Percentiles rank a stretch among this genome's conserved stretches.
phyloP scores from a whole-genome alignment of 2,797 vertebrate genomes.

The Microctenopoma lineatum region DNA sequence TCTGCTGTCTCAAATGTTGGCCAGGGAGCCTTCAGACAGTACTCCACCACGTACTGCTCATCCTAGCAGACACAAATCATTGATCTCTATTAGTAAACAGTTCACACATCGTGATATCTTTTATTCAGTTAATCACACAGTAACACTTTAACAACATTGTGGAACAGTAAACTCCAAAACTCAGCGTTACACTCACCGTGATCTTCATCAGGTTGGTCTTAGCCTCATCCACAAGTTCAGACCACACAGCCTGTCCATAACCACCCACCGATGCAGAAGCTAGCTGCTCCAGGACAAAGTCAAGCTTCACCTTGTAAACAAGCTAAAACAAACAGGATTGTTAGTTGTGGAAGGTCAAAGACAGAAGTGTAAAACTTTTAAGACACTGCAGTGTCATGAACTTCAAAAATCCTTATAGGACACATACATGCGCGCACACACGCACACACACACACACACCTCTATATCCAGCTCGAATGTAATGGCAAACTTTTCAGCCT shows the following conservation, averaged over 20 bases:
- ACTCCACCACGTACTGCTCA: constrained; percentile 92
- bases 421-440: too few relatives aligned
- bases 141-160: not conserved
- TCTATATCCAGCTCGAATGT: constrained; percentile 95
- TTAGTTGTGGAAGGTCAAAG: constrained; percentile 1
- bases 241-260: constrained; percentile 79
- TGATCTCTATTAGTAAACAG: not conserved
- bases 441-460: constrained; percentile 70
- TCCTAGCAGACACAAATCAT: constrained; percentile 81
- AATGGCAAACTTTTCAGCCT: constrained; percentile 95
- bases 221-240: constrained; percentile 89
- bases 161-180: not conserved
- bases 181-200: constrained; percentile 78
- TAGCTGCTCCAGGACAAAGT: constrained; percentile 90
- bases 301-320: constrained; percentile 96
- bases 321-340: constrained; percentile 79
- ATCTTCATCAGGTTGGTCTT: constrained; percentile 92
- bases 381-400: not conserved
- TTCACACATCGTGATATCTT: not conserved
- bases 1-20: constrained; percentile 90
- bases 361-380: not conserved
- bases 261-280: constrained; percentile 85
- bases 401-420: not conserved
- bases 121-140: not conserved
- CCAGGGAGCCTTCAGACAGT: constrained; percentile 94